These are phyloP conservation scores for Etia nguti DNA, from an alignment of 2,113 vertebrate genomes.

Conservation along the genomic window DNA sequence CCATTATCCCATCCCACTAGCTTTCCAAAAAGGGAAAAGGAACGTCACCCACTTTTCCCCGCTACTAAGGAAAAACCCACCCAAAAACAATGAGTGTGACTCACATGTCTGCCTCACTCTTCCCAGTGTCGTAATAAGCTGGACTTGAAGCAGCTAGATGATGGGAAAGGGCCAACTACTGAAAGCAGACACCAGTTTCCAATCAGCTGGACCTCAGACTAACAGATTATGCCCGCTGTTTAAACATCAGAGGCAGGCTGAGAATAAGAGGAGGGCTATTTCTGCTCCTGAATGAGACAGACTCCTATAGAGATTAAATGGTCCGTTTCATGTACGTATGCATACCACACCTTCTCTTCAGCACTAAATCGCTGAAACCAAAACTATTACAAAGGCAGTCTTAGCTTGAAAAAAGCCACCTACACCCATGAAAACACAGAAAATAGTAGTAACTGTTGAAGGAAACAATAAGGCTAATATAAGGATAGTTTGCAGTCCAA, in stretches of 20 bases:
- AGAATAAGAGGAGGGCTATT: neutral
- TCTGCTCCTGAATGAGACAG: slow-evolving; percentile 9
- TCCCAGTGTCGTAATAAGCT: slow-evolving; percentile 6
- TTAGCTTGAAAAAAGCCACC: neutral
- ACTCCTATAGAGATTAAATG: neutral
- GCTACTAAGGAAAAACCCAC: slow-evolving; percentile 48
- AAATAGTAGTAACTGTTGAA: neutral
- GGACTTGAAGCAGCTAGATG: neutral
- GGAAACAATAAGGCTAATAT: neutral
- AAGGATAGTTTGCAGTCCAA: neutral
- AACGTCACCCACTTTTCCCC: slow-evolving; percentile 26
- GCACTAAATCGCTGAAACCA: neutral
- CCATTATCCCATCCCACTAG: slow-evolving; percentile 29
- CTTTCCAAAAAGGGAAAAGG: slow-evolving; percentile 47
- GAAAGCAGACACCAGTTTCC: neutral
- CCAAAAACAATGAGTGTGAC: slow-evolving; percentile 50
- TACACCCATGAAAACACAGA: neutral
- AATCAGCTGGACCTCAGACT: slow-evolving; percentile 38
- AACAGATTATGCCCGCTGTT: slow-evolving; percentile 26
- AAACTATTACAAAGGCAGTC: neutral
- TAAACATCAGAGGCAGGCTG: slow-evolving; percentile 41
- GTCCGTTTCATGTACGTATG: slow-evolving; percentile 2
- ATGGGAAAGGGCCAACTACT: slow-evolving; percentile 1
- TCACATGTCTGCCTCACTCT: slow-evolving; percentile 35
- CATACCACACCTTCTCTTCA: neutral